Evolutionary conservation across 2,113 vertebrate genomes (phyloP), one percentile per base, ranked within the genome.

Genomic region (Entelurus aequoreus): DNA sequence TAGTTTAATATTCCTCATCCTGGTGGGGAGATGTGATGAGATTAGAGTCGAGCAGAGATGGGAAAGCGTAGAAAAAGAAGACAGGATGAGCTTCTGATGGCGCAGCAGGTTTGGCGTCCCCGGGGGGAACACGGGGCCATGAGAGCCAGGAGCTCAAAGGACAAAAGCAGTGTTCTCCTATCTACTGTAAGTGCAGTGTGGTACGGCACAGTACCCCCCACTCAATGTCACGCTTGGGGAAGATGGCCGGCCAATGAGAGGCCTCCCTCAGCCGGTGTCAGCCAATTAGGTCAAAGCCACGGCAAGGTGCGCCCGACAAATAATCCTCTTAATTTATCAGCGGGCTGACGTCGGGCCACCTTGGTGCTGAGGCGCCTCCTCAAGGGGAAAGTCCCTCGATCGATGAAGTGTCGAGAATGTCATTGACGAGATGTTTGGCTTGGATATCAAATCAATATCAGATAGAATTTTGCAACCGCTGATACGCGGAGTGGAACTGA

Each of bases 31-130:
- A 46, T 82, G 79, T 74, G 76, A 72, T 58, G 77, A 74, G 65
- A 69, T 59, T 62, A 79, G 59, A 50, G 71, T 69, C 64, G 58
- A 47, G 69, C 65, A 55, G 69, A 58, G 60, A 79, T 80, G 78
- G 84, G 81, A 84, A 69, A 76, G 72, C 55, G 21, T 67, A 60
- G 77, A 69, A 51, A 71, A 74, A 63, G 74, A 75, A 64, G 59
- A 76, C 53, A 57, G 74, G 71, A 83, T 81, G 78, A 70, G 86
- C 75, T 89, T 90, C 79, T 90, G 87, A 89, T 90, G 87, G 88
- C 85, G 82, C 89, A 90, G 88, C 90, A 88, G 86, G 86, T 90
- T 88, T 84, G 72, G 77, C 49, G 75, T 82, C 79, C 85, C 82
- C 80, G 62, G 72, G 84, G 54, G 84, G 83, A 82, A 79, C 69